Evolutionary conservation across 2,113 vertebrate genomes (phyloP).

Genomic region (Myotis brandtii): DNA sequence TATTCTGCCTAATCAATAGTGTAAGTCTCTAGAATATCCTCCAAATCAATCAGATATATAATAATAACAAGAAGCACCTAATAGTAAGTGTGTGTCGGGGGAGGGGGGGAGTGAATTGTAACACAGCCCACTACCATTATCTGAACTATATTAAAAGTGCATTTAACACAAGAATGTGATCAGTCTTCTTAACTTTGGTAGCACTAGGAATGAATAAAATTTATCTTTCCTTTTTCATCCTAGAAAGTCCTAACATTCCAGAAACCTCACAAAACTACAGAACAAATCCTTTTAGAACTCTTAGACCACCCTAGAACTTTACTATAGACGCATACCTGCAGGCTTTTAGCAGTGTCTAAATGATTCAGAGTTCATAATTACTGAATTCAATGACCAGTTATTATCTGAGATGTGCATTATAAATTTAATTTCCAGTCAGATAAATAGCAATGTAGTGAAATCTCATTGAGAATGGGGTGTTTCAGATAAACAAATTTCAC

Average conservation of each 20-base stretch:
- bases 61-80: constrained; percentile 64
- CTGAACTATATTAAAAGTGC: constrained; percentile 64
- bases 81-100: constrained; percentile 18
- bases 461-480: not conserved
- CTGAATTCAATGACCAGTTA: not conserved
- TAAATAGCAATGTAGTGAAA: not conserved
- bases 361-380: not conserved
- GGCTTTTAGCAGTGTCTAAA: not conserved
- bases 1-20: constrained; percentile 68
- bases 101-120: constrained; percentile 6
- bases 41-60: constrained; percentile 75
- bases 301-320: not conserved
- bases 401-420: not conserved
- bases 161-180: constrained; percentile 68
- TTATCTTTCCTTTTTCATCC: constrained; percentile 41
- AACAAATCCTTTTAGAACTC: not conserved
- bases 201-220: constrained; percentile 58
- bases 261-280: constrained; percentile 44
- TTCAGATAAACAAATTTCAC: constrained; percentile 24
- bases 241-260: not conserved
- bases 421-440: constrained; percentile 15
- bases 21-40: constrained; percentile 74
- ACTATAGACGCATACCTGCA: not conserved
- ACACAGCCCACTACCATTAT: constrained; percentile 65
- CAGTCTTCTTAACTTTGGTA: constrained; percentile 42